Base-by-base conservation (phyloP, 2,888 invertebrate genomes). In the Mechanitis messenoides region DNA sequence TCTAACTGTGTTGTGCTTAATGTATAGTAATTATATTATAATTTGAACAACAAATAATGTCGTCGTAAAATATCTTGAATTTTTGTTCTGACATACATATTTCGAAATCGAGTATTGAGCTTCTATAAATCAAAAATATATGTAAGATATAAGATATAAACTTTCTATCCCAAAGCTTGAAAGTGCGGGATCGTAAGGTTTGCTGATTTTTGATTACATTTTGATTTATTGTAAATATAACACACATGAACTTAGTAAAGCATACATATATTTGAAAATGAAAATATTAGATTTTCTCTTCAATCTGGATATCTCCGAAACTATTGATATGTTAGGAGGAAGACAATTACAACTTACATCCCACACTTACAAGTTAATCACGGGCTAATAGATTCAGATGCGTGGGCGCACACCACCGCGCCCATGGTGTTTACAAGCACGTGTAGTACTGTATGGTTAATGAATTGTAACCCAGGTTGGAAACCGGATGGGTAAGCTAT, bases 361-460 rank as follows among this genome's bases (percentile, higher is more conserved):
- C 83, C 80, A 85, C 85, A 77, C 80, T 77, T 78, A 85, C 85
- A 82, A 84, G 83, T 87, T 84, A 87, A 88, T 87, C 85, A 76
- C 74, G 74, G 66, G 72, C 72, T 82, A 84, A 85, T 83, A 73
- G 77, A 84, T 84, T 80, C 83, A 74, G 70, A 12, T 72, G 80
- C 78, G 87, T 87, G 72, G 87, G 87, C 76, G 76, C 78, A 72
- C 75, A 75, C 20, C 74, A 68, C 69, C 60, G 68, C 71, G 71
- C 72, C 74, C 69, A 71, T 63, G 62, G 56, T 72, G 72, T 76
- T 73, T 74, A 42, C 42, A 9, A 42, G 42, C 42, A 42, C 42
- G 42, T 42, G 42, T 42, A 9, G 2, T 42, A 42, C 9, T 42
- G 42, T 9, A 42, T 42, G 42, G 42, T 42, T 42, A 5, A 42